Conservation (phyloP, 1,140 invertebrate species). For the Schlechtendalia chinensis region DNA sequence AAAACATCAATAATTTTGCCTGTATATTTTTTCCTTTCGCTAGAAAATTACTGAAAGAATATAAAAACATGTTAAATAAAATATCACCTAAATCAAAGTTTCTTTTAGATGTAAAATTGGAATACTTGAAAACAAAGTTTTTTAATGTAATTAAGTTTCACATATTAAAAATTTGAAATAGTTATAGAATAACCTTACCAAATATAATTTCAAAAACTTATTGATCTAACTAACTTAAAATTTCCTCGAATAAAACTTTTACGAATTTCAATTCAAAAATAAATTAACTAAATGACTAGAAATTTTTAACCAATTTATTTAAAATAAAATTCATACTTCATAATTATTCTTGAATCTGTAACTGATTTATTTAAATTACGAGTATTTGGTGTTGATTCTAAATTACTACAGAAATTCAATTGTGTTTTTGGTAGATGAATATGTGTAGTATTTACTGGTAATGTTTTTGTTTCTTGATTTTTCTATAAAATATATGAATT, state of each 20-base stretch:
- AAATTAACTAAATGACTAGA: background rate
- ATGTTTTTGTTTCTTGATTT: background rate
- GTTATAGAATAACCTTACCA: no score
- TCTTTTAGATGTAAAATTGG: no score
- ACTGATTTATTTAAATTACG: background rate
- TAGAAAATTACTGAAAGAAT: no score
- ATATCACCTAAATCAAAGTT: no score
- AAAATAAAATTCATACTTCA: slow-evolving; percentile 20
- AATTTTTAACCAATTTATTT: background rate
- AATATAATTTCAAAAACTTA: no score
- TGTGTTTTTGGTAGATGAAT: background rate
- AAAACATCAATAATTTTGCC: no score
- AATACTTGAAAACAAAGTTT: no score
- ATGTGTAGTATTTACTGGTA: background rate
- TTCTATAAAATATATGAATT: background rate
- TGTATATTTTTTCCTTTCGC: no score
- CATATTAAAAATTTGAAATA: no score
- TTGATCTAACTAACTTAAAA: no score
- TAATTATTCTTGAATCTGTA: slow-evolving; percentile 26
- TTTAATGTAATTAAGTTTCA: no score
- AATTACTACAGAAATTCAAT: slow-evolving; percentile 5
- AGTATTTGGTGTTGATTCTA: slow-evolving; percentile 44
- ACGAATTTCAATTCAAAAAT: background rate
- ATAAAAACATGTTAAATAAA: no score
- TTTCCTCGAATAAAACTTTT: background rate